phyloP scores from a whole-genome alignment of 2,797 vertebrate species.

The Picus viridis region DNA sequence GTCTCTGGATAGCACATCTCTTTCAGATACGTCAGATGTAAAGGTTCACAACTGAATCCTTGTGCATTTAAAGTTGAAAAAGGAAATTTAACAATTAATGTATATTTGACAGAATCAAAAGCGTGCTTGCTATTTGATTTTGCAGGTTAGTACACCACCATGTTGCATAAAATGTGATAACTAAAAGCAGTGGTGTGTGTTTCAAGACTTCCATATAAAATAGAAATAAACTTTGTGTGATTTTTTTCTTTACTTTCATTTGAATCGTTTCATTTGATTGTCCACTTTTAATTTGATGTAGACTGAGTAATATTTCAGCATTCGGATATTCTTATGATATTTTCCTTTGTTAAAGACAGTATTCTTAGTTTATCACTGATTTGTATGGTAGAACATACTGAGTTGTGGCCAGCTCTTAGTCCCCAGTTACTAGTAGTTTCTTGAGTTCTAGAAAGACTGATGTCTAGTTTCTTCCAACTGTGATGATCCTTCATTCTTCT shows the following conservation, averaged over 20 bases:
- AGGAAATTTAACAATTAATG: not conserved
- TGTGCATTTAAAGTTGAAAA: not conserved
- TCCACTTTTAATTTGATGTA: not conserved
- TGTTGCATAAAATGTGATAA: not conserved
- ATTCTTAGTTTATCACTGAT: not conserved
- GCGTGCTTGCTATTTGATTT: not conserved
- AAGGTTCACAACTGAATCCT: not conserved
- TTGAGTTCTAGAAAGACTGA: not conserved
- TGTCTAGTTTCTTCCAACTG: not conserved
- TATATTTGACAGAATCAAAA: not conserved
- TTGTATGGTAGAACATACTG: not conserved
- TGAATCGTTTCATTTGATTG: not conserved
- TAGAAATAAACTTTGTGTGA: not conserved
- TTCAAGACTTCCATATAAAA: not conserved
- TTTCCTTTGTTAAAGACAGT: not conserved
- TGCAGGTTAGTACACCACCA: not conserved
- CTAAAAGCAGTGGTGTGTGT: not conserved
- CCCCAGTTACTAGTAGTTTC: not conserved
- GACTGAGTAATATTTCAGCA: not conserved
- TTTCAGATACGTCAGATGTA: not conserved
- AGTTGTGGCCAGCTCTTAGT: not conserved
- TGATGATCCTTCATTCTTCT: fast-evolving
- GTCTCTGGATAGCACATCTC: not conserved
- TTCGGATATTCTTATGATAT: not conserved
- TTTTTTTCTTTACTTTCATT: not conserved